Percentiles rank a stretch among this genome's conserved stretches.
Conservation (phyloP, 35 echinoderm and acorn worm genomes). For the Diadema setosum region DNA sequence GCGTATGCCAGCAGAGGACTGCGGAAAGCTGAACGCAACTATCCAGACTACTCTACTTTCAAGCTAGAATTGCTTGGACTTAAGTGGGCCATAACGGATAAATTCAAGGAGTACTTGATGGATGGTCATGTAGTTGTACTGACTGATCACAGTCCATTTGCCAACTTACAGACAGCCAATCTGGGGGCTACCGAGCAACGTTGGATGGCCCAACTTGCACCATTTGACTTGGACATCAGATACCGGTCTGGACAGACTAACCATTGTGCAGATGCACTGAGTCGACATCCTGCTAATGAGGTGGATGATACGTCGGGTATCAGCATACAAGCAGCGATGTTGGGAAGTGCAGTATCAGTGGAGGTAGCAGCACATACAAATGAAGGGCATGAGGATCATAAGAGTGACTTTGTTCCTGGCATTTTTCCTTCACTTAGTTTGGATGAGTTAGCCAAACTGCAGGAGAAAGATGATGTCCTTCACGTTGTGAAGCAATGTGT, state of each 20-base stretch:
- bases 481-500: too few relatives aligned
- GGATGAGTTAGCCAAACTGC: too few relatives aligned
- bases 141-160: slow-evolving; percentile 50
- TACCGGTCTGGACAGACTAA: slow-evolving; percentile 34
- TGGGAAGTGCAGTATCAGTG: too few relatives aligned
- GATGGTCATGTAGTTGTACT: background rate
- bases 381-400: too few relatives aligned
- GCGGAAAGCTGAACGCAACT: slow-evolving; percentile 22
- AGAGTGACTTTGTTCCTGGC: too few relatives aligned
- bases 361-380: too few relatives aligned
- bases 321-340: too few relatives aligned
- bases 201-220: slow-evolving; percentile 32
- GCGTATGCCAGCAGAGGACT: slow-evolving; percentile 48
- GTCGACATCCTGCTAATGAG: slow-evolving; percentile 18
- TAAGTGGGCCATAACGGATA: slow-evolving; percentile 49
- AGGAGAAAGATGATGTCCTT: too few relatives aligned
- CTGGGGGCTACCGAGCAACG: slow-evolving; percentile 46
- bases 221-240: slow-evolving; percentile 30
- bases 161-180: slow-evolving; percentile 36
- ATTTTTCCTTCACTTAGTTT: too few relatives aligned
- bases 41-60: slow-evolving; percentile 38
- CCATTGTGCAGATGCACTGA: slow-evolving; percentile 42
- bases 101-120: slow-evolving; percentile 48
- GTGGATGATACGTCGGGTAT: background rate
- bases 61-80: slow-evolving; percentile 40